These are phyloP conservation scores for Mamestra configurata DNA, from an alignment of 1,140 invertebrate genomes.

Conservation along the genomic window DNA sequence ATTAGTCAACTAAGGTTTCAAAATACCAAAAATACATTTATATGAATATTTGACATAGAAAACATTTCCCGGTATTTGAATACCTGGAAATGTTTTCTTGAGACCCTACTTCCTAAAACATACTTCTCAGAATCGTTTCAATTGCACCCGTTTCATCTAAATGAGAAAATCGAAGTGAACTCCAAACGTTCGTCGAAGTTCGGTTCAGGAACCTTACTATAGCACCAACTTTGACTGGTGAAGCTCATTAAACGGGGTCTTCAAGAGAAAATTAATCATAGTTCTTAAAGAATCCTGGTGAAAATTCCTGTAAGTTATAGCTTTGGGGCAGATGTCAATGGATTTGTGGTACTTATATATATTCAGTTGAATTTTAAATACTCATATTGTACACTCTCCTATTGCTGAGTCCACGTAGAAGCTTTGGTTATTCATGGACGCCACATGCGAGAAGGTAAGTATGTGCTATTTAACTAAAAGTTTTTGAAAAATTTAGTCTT, in stretches of 20 bases:
- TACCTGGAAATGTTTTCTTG: no score
- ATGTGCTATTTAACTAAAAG: no score
- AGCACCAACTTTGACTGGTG: conserved; percentile 10
- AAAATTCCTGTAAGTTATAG: background rate
- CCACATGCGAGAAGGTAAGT: no score
- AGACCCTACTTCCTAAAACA: no score
- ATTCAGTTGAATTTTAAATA: no score
- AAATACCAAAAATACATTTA: no score
- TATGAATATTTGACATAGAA: background rate
- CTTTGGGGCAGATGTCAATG: background rate
- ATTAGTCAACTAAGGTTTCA: no score
- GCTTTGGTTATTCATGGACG: no score
- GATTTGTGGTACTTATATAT: background rate
- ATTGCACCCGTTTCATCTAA: conserved; percentile 15
- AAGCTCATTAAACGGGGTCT: conserved; percentile 34
- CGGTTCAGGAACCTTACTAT: conserved; percentile 3
- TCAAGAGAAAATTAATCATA: conserved; percentile 33
- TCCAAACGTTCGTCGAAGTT: conserved; percentile 24
- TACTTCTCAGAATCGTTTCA: background rate
- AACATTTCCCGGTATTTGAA: background rate
- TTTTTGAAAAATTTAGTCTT: no score
- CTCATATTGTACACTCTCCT: no score
- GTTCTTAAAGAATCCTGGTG: conserved; percentile 14
- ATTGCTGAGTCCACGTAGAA: no score
- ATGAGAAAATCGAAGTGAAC: conserved; percentile 38